Conservation (phyloP, 1,140 invertebrate species). For the Ips nitidus region DNA sequence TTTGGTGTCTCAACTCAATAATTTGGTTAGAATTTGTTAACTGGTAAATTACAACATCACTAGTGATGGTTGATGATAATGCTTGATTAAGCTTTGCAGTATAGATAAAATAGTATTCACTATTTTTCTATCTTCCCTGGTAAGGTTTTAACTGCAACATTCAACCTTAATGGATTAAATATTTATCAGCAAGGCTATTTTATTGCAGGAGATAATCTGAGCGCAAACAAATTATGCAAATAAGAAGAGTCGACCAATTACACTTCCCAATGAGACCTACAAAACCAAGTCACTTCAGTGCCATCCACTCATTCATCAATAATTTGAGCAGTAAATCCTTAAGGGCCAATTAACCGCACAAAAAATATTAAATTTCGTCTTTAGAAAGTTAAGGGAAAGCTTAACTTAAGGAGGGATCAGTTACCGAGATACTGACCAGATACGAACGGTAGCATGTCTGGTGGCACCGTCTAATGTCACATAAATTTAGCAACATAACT, state of each 20-base stretch:
- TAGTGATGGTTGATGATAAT: too few species aligned
- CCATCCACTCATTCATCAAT: background rate
- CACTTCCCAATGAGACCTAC: background rate
- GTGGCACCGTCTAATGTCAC: background rate
- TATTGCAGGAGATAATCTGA: background rate
- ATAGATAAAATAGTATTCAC: too few species aligned
- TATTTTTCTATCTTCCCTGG: too few species aligned
- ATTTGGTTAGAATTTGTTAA: too few species aligned
- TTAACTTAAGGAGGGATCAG: background rate
- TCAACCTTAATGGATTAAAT: too few species aligned
- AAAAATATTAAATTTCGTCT: background rate
- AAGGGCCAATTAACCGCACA: background rate
- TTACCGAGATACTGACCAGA: slow-evolving; percentile 2
- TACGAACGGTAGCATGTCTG: slow-evolving; percentile 1
- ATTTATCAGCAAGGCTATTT: background rate
- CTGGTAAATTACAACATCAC: too few species aligned
- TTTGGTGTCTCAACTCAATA: too few species aligned
- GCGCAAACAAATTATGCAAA: background rate
- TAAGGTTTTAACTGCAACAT: too few species aligned
- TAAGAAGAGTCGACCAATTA: slow-evolving; percentile 2
- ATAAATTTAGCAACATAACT: background rate
- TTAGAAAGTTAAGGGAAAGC: background rate
- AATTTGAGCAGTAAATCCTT: background rate
- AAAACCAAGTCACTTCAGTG: background rate
- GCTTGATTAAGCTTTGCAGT: too few species aligned